Conservation (phyloP, 2,888 invertebrate species). For the Callinectes sapidus region DNA sequence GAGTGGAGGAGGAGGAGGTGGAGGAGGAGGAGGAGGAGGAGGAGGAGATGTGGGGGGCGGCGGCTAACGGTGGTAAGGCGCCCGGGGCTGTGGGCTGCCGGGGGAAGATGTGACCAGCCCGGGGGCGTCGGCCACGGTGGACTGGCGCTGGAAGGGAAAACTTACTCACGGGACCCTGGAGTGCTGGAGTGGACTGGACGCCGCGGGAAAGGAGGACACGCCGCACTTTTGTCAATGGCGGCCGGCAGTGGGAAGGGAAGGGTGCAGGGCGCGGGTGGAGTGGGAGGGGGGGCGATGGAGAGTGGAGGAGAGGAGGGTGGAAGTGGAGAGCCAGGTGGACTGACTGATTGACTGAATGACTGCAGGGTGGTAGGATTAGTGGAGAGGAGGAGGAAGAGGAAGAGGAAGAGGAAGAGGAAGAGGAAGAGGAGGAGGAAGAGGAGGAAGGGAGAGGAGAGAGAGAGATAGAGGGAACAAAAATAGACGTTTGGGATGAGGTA, state of each 20-base stretch:
- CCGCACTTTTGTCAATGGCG: slow-evolving; percentile 6
- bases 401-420: not conserved
- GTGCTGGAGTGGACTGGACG: not conserved
- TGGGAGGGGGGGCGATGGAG: not conserved
- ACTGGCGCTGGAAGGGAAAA: slow-evolving; percentile 45
- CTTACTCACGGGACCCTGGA: slow-evolving; percentile 12
- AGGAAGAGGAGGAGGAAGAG: not conserved
- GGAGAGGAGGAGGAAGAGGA: not conserved
- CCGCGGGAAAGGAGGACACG: slow-evolving; percentile 37
- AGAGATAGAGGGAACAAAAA: too few relatives aligned
- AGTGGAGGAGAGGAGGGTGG: not conserved
- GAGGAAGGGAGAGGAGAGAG: too few relatives aligned
- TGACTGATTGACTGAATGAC: too few relatives aligned
- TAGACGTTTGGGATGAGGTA: too few relatives aligned
- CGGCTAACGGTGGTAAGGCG: slow-evolving; percentile 52
- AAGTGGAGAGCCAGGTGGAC: not conserved
- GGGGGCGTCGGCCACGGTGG: slow-evolving; percentile 36
- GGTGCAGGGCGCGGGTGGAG: not conserved
- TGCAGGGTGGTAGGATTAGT: not conserved
- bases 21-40: not conserved
- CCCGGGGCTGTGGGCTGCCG: slow-evolving; percentile 62
- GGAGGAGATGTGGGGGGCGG: not conserved
- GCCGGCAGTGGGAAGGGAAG: not conserved
- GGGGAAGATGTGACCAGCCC: slow-evolving; percentile 36
- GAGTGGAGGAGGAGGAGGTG: not conserved